Evolutionary conservation across 1,140 invertebrate genomes (phyloP).

Genomic region (Paralvinella palmiformis): DNA sequence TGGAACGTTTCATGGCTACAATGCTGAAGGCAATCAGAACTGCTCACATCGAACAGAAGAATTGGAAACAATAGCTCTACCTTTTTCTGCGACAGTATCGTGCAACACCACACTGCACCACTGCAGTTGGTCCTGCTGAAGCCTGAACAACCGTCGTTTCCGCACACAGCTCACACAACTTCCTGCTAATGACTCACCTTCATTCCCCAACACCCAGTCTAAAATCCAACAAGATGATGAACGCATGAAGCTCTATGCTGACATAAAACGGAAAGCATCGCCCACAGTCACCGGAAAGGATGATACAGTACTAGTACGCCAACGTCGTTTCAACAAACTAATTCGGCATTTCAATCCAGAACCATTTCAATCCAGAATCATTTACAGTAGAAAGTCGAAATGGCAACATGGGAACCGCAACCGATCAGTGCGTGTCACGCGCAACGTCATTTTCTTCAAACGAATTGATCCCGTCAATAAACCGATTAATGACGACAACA

Average conservation of each 20-base stretch:
- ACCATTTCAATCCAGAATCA: conserved; percentile 4
- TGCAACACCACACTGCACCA: conserved; percentile 2
- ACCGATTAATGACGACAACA: too few relatives aligned
- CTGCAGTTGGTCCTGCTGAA: too few relatives aligned
- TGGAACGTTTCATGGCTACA: too few relatives aligned
- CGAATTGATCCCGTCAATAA: background rate
- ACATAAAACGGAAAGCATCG: too few relatives aligned
- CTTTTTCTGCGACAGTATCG: too few relatives aligned
- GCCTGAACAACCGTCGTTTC: background rate
- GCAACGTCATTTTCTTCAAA: background rate
- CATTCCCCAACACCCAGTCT: background rate
- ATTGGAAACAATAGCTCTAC: conserved; percentile 1
- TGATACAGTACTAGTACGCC: conserved; percentile 3
- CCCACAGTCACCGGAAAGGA: background rate
- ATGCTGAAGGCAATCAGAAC: background rate
- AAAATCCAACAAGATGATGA: conserved; percentile 1
- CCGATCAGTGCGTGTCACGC: background rate
- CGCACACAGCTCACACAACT: too few relatives aligned
- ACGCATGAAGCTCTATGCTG: too few relatives aligned
- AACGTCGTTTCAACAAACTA: background rate
- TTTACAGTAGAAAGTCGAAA: conserved; percentile 2
- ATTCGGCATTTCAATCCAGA: background rate
- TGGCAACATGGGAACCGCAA: background rate
- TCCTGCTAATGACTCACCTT: background rate
- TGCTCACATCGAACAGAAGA: background rate